Percentiles rank a stretch among this genome's conserved stretches.
Evolutionary conservation across 2,797 vertebrate species (phyloP).

Genomic region (Ambastaia sidthimunki): DNA sequence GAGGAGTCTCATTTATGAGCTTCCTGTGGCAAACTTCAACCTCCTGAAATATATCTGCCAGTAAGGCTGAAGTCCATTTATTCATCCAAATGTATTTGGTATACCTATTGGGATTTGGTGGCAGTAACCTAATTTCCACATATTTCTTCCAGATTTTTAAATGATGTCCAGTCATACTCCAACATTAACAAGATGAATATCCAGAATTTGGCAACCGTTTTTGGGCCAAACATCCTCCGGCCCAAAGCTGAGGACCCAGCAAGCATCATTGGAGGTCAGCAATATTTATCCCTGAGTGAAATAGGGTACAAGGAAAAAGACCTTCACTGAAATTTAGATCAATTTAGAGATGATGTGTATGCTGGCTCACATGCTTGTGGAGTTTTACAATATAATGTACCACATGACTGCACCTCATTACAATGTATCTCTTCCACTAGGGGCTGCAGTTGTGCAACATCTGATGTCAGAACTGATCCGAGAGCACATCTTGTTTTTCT

Average conservation of each 20-base stretch:
- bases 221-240: constrained; percentile 82
- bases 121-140: not conserved
- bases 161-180: constrained; percentile 80
- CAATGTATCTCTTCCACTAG: constrained; percentile 43
- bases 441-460: constrained; percentile 69
- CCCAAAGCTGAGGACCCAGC: constrained; percentile 81
- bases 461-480: constrained; percentile 74
- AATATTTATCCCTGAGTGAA: not conserved
- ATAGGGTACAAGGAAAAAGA: not conserved
- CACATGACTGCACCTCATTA: not conserved
- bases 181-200: constrained; percentile 80
- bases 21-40: constrained; percentile 81
- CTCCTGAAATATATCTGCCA: constrained; percentile 82
- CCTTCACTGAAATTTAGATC: not conserved
- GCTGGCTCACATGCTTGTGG: not conserved
- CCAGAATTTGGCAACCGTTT: constrained; percentile 82
- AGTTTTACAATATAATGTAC: too few relatives aligned
- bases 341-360: not conserved
- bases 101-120: not conserved
- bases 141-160: constrained; percentile 73
- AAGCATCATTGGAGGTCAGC: constrained; percentile 78
- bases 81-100: not conserved
- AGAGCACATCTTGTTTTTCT: constrained; percentile 66
- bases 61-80: constrained; percentile 64
- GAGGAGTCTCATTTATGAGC: constrained; percentile 74